phyloP scores from a whole-genome alignment of 2,797 vertebrate species.

The Miichthys miiuy region DNA sequence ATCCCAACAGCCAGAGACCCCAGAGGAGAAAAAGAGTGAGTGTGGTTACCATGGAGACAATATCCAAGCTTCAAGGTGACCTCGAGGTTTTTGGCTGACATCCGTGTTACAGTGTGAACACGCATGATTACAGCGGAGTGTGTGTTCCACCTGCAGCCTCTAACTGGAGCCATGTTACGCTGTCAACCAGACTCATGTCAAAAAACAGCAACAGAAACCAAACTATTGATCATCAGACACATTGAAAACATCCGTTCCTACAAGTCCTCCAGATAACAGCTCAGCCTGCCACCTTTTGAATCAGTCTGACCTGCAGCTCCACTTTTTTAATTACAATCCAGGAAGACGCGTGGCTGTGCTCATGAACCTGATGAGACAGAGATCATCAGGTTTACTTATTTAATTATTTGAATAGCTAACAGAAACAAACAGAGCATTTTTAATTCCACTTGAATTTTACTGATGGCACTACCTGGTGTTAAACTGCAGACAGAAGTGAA shows the following conservation, averaged over 20 bases:
- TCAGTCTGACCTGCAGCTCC: not conserved
- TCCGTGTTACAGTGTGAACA: not conserved
- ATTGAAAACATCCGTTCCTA: no score
- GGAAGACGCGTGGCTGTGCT: not conserved
- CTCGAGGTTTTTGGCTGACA: conserved; percentile 42
- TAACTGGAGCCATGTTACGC: no score
- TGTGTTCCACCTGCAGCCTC: not conserved
- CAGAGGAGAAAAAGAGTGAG: conserved; percentile 82
- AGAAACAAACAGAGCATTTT: not conserved
- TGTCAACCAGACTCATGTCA: no score
- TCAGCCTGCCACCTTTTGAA: not conserved
- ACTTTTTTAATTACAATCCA: not conserved
- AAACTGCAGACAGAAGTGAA: not conserved
- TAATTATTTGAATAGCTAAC: not conserved
- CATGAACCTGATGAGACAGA: not conserved
- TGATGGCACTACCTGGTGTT: not conserved
- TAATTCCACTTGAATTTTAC: not conserved
- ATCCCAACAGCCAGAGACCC: conserved; percentile 54
- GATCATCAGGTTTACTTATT: not conserved
- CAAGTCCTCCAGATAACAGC: no score
- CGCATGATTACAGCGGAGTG: not conserved
- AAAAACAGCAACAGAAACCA: no score
- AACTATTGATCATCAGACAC: no score
- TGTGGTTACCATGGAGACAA: conserved; percentile 44
- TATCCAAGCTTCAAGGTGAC: conserved; percentile 53